Conservation (phyloP, 2,113 vertebrate genomes). For the Anguilla japonica region DNA sequence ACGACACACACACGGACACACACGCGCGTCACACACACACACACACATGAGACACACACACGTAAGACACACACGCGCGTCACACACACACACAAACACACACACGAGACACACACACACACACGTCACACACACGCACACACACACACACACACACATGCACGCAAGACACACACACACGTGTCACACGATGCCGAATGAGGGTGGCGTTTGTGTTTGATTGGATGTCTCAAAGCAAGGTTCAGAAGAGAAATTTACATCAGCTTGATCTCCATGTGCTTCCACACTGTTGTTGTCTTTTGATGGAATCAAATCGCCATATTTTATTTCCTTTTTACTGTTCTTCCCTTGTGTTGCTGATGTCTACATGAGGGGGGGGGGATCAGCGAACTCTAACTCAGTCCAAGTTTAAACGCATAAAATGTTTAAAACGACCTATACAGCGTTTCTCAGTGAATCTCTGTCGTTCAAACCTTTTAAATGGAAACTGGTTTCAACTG, state of each 20-base stretch:
- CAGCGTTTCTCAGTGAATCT: no score
- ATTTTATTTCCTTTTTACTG: neutral
- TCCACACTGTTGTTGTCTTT: neutral
- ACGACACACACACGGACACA: no score
- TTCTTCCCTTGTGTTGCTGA: neutral
- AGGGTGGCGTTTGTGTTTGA: neutral
- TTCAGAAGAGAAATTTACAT: neutral
- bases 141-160: no score
- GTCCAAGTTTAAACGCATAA: neutral
- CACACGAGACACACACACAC: no score
- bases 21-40: no score
- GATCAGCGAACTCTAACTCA: neutral
- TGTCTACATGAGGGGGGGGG: neutral
- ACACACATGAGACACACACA: no score
- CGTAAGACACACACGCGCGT: no score
- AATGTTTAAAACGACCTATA: neutral
- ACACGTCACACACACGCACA: no score
- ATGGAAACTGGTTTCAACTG: neutral
- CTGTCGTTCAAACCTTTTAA: no score
- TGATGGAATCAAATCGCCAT: neutral
- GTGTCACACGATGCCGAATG: neutral
- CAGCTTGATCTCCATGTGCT: neutral
- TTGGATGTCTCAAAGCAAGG: neutral
- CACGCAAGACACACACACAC: neutral
- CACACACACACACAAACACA: no score